These are phyloP conservation scores for Ichneumoninae sp. DNA, from an alignment of 2,888 invertebrate genomes.

Conservation along the genomic window DNA sequence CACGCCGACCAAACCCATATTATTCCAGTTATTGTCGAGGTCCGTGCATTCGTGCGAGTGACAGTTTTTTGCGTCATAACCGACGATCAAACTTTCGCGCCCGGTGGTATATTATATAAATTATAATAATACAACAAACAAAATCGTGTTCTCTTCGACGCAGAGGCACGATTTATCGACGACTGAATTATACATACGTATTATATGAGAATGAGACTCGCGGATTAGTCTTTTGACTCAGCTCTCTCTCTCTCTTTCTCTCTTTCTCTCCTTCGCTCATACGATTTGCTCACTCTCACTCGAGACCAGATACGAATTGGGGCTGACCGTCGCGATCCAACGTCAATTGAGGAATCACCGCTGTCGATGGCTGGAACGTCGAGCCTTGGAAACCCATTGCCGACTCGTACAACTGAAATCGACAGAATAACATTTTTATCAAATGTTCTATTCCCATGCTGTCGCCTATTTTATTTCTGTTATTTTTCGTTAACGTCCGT, in stretches of 20 bases:
- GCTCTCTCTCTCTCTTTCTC: constrained; percentile 39
- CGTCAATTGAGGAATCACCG: constrained; percentile 84
- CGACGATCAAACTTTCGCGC: constrained; percentile 25
- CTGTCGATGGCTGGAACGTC: constrained; percentile 84
- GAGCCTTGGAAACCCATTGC: constrained; percentile 88
- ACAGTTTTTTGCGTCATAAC: constrained; percentile 41
- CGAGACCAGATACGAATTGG: constrained; percentile 87
- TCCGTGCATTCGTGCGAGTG: constrained; percentile 78
- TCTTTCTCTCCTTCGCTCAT: constrained; percentile 1
- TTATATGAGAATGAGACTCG: constrained; percentile 69
- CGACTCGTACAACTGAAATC: constrained; percentile 86
- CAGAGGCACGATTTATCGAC: constrained; percentile 77
- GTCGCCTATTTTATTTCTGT: no score
- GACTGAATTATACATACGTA: constrained; percentile 69
- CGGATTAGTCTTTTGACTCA: constrained; percentile 62
- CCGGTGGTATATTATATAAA: constrained; percentile 48
- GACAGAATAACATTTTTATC: constrained; percentile 43
- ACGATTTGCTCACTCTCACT: constrained; percentile 80
- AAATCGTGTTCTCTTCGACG: constrained; percentile 61
- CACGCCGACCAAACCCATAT: constrained; percentile 69
- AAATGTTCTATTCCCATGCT: constrained; percentile 27
- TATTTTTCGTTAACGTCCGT: no score
- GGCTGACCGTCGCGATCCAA: constrained; percentile 87
- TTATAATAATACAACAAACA: constrained; percentile 25
- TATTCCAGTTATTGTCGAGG: constrained; percentile 83